A percentile compares a stretch with the other conserved stretches of the same genome.
Evolutionary conservation across 2,888 invertebrate genomes (phyloP).

Genomic region (Xylota segnis): DNA sequence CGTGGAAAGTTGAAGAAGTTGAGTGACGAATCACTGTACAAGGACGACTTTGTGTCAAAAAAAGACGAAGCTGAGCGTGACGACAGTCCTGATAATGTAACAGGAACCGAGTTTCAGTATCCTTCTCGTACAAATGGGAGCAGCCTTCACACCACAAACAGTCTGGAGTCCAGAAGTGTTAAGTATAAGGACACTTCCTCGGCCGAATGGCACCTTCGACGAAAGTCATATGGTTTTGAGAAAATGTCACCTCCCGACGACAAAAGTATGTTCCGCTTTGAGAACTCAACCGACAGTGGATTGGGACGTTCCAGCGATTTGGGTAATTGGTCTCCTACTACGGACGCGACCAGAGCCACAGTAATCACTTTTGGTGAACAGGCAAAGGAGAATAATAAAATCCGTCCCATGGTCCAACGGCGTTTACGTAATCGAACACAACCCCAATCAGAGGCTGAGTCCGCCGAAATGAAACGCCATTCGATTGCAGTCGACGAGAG

Average conservation of each 20-base stretch:
- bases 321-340: conserved; percentile 84
- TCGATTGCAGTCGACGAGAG: conserved; percentile 87
- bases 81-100: conserved; percentile 63
- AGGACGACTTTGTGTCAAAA: conserved; percentile 82
- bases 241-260: conserved; percentile 84
- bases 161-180: conserved; percentile 82
- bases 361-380: conserved; percentile 82
- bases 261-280: conserved; percentile 85
- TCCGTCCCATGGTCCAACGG: conserved; percentile 72
- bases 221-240: conserved; percentile 92
- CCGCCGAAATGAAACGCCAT: conserved; percentile 84
- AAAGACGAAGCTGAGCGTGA: conserved; percentile 77
- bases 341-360: conserved; percentile 80
- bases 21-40: conserved; percentile 85
- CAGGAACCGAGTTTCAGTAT: conserved; percentile 45
- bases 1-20: conserved; percentile 86
- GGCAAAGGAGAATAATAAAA: conserved; percentile 38
- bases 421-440: conserved; percentile 74
- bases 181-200: conserved; percentile 82
- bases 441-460: conserved; percentile 72
- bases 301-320: conserved; percentile 90
- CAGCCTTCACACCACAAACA: conserved; percentile 80
- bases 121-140: conserved; percentile 62
- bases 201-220: conserved; percentile 89
- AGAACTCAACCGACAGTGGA: conserved; percentile 92